Conservation (phyloP, 2,113 vertebrate species). For the Aegotheles bennettii region DNA sequence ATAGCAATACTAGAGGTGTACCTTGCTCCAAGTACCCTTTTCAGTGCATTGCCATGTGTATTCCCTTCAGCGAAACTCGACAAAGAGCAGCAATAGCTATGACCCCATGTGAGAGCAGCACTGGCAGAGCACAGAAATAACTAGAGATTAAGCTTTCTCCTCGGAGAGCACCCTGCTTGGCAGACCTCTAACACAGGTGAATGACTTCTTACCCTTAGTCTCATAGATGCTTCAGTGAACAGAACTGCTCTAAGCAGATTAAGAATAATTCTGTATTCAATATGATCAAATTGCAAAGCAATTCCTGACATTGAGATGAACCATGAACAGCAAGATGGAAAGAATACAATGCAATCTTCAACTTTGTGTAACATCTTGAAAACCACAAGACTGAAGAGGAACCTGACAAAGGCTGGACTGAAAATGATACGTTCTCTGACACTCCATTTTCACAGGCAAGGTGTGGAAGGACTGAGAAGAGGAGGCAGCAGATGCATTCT, state of each 20-base stretch:
- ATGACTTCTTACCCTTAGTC: fast-evolving
- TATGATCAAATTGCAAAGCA: background rate
- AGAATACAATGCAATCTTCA: background rate
- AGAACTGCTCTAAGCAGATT: background rate
- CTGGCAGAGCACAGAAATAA: background rate
- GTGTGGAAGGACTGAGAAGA: background rate
- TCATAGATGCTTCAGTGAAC: fast-evolving
- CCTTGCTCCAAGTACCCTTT: background rate
- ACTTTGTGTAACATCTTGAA: background rate
- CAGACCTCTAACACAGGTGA: background rate
- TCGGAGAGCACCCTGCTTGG: background rate
- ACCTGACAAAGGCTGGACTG: background rate
- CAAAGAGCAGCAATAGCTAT: background rate
- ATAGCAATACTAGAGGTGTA: background rate
- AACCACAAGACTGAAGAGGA: background rate
- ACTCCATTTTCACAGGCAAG: background rate
- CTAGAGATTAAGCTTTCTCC: background rate
- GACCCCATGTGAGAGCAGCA: background rate
- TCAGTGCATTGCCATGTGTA: no score
- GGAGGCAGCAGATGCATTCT: background rate
- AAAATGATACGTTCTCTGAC: fast-evolving
- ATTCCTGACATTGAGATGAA: background rate
- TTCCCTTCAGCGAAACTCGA: background rate
- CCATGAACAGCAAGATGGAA: background rate
- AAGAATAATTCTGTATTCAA: background rate